Evolutionary conservation across 1,140 invertebrate genomes (phyloP).

Genomic region (Rhysida immarginata): DNA sequence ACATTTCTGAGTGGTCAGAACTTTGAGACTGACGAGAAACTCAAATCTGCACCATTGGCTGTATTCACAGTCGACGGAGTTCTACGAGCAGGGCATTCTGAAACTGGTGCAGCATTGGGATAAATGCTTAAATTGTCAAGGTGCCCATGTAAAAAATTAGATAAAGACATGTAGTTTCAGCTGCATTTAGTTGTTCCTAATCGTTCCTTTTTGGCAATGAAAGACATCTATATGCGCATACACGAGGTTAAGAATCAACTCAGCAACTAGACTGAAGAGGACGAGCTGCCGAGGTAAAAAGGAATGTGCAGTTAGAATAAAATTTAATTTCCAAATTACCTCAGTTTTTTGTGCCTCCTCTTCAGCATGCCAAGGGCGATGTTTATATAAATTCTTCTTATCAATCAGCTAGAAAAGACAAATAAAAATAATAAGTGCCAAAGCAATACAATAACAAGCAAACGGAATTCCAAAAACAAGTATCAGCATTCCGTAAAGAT

Average conservation of each 20-base stretch:
- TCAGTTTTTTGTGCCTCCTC: slow-evolving; percentile 10
- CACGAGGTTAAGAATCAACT: no score
- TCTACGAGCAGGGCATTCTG: no score
- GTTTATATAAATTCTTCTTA: slow-evolving; percentile 15
- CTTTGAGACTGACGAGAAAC: no score
- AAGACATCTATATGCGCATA: background rate
- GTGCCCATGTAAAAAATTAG: background rate
- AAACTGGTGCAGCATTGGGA: no score
- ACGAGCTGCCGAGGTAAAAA: background rate
- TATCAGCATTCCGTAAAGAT: no score
- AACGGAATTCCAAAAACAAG: slow-evolving; percentile 2
- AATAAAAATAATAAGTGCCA: background rate
- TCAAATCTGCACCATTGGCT: no score
- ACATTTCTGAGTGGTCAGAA: no score
- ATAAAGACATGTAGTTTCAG: background rate
- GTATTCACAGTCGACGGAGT: no score
- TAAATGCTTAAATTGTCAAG: background rate
- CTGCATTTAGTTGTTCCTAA: background rate
- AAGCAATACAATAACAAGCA: background rate
- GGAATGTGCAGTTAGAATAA: background rate
- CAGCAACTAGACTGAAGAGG: background rate
- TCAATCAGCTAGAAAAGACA: background rate
- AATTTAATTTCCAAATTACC: background rate
- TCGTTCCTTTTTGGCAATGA: background rate
- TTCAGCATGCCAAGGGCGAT: slow-evolving; percentile 14